A percentile compares a stretch with the other conserved stretches of the same genome.
phyloP scores from a whole-genome alignment of 2,113 vertebrate species.

The Oceanodroma tethys region DNA sequence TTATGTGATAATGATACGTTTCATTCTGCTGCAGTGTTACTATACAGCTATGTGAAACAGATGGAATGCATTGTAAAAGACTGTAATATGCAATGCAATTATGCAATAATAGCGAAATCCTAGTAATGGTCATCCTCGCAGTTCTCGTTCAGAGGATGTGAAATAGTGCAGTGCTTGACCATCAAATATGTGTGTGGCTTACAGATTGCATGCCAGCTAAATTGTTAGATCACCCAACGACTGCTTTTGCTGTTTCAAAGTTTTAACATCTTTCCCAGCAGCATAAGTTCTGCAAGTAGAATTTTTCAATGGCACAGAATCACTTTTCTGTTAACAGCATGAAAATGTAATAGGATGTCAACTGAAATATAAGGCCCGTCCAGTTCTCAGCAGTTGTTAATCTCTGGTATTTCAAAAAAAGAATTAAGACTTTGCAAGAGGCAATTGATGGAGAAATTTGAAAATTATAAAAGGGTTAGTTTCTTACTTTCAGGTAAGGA shows the following conservation, averaged over 20 bases:
- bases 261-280: neutral
- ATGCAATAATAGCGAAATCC: neutral
- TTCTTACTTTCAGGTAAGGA: neutral
- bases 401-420: neutral
- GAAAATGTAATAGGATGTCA: neutral
- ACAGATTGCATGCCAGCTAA: neutral
- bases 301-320: neutral
- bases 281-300: neutral
- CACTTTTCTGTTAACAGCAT: neutral
- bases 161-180: neutral
- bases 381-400: neutral
- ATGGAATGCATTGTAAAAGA: neutral
- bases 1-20: neutral
- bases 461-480: neutral
- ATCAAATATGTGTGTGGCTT: neutral
- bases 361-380: neutral
- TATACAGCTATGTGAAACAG: neutral
- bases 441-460: neutral
- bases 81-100: accelerated
- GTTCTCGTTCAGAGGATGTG: neutral
- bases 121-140: neutral
- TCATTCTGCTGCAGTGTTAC: neutral
- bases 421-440: neutral
- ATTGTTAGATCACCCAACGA: neutral
- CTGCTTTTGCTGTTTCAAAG: neutral